phyloP scores from a whole-genome alignment of 2,888 invertebrate species.

The Tetropium fuscum region DNA sequence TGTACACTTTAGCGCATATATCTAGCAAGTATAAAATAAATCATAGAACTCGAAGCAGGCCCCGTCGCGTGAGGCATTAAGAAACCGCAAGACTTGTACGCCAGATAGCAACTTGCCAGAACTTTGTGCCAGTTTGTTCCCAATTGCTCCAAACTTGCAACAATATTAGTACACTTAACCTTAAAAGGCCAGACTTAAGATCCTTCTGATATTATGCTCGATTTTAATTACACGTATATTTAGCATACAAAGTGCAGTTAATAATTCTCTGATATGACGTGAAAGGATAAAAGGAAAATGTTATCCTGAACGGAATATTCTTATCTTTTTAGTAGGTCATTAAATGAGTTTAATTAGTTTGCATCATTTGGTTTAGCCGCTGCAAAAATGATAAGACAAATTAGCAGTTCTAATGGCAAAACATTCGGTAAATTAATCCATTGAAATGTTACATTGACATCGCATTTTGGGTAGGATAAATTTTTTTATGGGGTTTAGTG shows the following conservation, averaged over 20 bases:
- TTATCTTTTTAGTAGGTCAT: too few species aligned
- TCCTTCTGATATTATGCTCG: conserved; percentile 19
- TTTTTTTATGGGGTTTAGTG: too few species aligned
- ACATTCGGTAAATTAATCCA: too few species aligned
- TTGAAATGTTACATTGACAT: too few species aligned
- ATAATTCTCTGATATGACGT: too few species aligned
- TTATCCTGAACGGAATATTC: too few species aligned
- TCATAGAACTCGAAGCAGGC: conserved; percentile 54
- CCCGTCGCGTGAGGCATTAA: conserved; percentile 57
- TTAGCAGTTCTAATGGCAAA: too few species aligned
- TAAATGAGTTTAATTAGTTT: too few species aligned
- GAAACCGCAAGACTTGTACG: conserved; percentile 63
- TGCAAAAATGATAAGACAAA: too few species aligned
- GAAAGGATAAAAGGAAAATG: too few species aligned
- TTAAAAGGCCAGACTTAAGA: conserved; percentile 39
- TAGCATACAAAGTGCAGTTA: background rate
- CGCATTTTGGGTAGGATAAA: too few species aligned
- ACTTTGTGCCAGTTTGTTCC: conserved; percentile 59
- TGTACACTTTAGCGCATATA: conserved; percentile 7
- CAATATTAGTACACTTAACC: conserved; percentile 51
- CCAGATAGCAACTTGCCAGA: conserved; percentile 59
- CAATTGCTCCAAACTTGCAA: conserved; percentile 51
- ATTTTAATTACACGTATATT: conserved; percentile 15
- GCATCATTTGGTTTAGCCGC: too few species aligned
- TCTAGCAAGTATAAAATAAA: conserved; percentile 49